Evolutionary conservation across 2,888 invertebrate genomes (phyloP).

Genomic region (Oegoconia quadripuncta): DNA sequence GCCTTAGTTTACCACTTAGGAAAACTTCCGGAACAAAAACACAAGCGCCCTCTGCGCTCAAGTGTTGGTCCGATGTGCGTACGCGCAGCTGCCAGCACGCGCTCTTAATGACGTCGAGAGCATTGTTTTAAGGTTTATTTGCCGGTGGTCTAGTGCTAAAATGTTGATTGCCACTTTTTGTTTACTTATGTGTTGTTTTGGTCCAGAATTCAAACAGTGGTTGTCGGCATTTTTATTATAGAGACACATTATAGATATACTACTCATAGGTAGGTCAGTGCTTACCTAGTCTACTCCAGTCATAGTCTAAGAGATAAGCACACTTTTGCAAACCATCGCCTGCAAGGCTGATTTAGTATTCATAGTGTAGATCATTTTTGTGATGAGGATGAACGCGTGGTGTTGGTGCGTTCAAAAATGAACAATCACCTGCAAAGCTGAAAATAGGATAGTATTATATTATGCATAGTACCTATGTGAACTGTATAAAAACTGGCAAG

Average conservation of each 20-base stretch:
- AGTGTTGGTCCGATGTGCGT: slow-evolving; percentile 22
- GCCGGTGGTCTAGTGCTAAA: slow-evolving; percentile 60
- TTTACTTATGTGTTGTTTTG: not conserved
- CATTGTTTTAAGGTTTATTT: slow-evolving; percentile 37
- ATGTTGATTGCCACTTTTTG: slow-evolving; percentile 56
- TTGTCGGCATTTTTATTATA: not conserved
- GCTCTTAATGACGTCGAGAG: slow-evolving; percentile 53
- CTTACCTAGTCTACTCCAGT: no score
- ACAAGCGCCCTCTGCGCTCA: slow-evolving; percentile 27
- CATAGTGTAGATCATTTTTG: no score
- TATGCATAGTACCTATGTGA: no score
- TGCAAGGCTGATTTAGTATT: no score
- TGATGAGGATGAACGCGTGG: no score
- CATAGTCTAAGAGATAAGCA: no score
- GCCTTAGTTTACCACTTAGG: slow-evolving; percentile 48
- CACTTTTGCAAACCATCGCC: no score
- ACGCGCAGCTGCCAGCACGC: slow-evolving; percentile 65
- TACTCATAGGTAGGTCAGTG: not conserved
- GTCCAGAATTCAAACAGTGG: not conserved
- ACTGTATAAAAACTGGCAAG: no score
- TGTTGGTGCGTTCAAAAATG: no score
- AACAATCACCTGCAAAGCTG: no score
- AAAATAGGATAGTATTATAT: no score
- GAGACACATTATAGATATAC: not conserved
- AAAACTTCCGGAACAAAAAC: slow-evolving; percentile 41